Conservation (phyloP, 2,888 invertebrate genomes). For the Tetropium fuscum region DNA sequence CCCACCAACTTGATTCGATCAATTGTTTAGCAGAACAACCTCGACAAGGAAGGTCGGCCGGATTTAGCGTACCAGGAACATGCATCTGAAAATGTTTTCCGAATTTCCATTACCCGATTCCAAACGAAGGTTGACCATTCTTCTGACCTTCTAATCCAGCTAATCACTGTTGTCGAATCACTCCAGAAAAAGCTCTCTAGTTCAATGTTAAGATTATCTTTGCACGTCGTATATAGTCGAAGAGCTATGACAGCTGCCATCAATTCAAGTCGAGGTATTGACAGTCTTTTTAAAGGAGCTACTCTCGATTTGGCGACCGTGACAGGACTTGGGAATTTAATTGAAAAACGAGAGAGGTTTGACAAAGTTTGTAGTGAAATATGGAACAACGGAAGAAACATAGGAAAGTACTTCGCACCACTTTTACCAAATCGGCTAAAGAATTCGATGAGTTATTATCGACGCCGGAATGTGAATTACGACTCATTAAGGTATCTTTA, state of each 20-base stretch:
- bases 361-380: no score
- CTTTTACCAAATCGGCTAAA: no score
- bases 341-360: no score
- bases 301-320: constrained; percentile 22
- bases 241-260: constrained; percentile 25
- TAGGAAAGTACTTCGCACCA: no score
- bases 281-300: constrained; percentile 20
- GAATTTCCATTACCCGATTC: constrained; percentile 51
- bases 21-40: constrained; percentile 49
- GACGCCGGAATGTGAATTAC: no score
- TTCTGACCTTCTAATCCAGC: constrained; percentile 47
- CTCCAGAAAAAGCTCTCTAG: constrained; percentile 41
- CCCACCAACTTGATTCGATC: constrained; percentile 52
- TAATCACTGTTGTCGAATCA: constrained; percentile 47
- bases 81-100: constrained; percentile 46
- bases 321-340: no score
- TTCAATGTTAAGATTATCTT: background rate
- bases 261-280: constrained; percentile 31
- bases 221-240: constrained; percentile 17
- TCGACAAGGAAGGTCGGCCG: constrained; percentile 53
- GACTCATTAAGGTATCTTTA: no score
- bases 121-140: constrained; percentile 48
- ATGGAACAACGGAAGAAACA: no score
- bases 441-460: no score
- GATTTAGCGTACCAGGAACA: constrained; percentile 52